A percentile compares a stretch with the other conserved stretches of the same genome.
phyloP scores from a whole-genome alignment of 2,888 invertebrate species.

The Pantelozetes paolii region DNA sequence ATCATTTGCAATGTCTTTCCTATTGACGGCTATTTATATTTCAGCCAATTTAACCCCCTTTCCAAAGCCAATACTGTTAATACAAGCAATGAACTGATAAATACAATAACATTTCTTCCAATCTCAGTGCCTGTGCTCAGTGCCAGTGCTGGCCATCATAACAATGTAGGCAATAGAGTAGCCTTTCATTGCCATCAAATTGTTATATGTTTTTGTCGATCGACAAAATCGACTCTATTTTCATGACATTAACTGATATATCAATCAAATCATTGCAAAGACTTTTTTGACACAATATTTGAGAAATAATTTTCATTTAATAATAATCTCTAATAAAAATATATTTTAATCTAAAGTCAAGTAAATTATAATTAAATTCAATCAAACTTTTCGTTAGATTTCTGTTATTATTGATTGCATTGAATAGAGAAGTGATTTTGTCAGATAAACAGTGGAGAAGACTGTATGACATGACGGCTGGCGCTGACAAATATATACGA shows the following conservation, averaged over 20 bases:
- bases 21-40: conserved; percentile 13
- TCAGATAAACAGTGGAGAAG: background rate
- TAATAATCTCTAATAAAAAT: background rate
- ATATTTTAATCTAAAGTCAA: background rate
- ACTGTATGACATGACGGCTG: background rate
- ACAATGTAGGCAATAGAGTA: background rate
- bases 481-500: conserved; percentile 31
- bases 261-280: background rate
- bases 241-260: background rate
- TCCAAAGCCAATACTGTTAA: background rate
- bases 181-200: background rate
- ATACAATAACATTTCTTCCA: background rate
- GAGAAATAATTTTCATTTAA: too few species aligned
- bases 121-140: background rate
- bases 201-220: background rate
- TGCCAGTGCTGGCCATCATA: background rate
- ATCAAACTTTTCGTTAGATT: background rate
- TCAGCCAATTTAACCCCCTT: background rate
- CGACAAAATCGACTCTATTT: background rate
- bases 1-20: background rate
- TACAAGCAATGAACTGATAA: background rate
- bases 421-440: conserved; percentile 27
- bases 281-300: too few species aligned
- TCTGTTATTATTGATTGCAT: conserved; percentile 23
- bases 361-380: background rate